Percentiles rank a stretch among this genome's conserved stretches.
Evolutionary conservation across 2,888 invertebrate species (phyloP).

Genomic region (Pocota personata): DNA sequence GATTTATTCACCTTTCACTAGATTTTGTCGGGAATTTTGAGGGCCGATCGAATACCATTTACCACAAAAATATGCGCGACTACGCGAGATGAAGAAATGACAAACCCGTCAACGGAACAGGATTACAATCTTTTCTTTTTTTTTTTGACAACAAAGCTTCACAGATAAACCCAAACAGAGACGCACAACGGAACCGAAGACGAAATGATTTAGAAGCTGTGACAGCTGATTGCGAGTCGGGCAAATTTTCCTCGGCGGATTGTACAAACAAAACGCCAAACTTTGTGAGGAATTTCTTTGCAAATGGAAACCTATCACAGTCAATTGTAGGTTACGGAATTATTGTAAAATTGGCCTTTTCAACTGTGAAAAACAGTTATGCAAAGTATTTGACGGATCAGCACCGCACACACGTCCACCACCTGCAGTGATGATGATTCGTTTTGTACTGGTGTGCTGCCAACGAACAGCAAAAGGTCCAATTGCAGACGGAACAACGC

Average conservation of each 20-base stretch:
- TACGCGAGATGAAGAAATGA: neutral
- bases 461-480: constrained; percentile 7
- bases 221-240: constrained; percentile 49
- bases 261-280: neutral
- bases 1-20: constrained; percentile 45
- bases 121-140: neutral
- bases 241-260: neutral
- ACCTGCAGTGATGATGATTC: constrained; percentile 61
- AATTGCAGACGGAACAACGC: constrained; percentile 37
- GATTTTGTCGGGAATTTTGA: constrained; percentile 6
- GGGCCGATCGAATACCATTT: neutral
- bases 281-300: neutral
- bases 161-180: neutral
- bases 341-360: neutral
- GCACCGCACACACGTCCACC: constrained; percentile 41
- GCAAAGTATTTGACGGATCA: constrained; percentile 42
- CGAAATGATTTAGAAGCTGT: constrained; percentile 6
- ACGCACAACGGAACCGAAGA: neutral
- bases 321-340: constrained; percentile 6
- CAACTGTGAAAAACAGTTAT: constrained; percentile 29
- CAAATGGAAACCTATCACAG: neutral
- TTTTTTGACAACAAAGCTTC: constrained; percentile 36
- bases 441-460: constrained; percentile 55
- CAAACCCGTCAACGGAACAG: neutral
- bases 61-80: neutral